A percentile compares a stretch with the other conserved stretches of the same genome.
Evolutionary conservation across 1,140 invertebrate species (phyloP).

Genomic region (Eufriesea mexicana): DNA sequence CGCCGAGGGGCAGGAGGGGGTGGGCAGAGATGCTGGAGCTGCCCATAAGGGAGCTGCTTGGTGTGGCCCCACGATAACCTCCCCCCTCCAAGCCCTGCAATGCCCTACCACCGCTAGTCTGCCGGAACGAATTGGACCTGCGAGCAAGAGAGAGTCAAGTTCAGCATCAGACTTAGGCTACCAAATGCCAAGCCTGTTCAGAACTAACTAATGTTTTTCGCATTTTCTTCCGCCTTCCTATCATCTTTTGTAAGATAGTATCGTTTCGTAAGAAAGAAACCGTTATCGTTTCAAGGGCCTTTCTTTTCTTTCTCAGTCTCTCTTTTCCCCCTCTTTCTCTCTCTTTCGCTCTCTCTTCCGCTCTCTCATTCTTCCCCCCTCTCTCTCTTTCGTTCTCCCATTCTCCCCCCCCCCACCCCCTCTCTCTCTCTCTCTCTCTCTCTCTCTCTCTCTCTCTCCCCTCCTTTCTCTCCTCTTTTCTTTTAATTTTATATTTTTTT

Average conservation of each 20-base stretch:
- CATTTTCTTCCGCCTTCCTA: slow-evolving; percentile 28
- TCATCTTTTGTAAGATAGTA: slow-evolving; percentile 1
- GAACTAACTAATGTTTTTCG: slow-evolving; percentile 58
- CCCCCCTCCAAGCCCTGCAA: slow-evolving; percentile 83
- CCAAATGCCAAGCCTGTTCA: slow-evolving; percentile 73
- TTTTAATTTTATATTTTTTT: too few species aligned
- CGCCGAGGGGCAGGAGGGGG: slow-evolving; percentile 90
- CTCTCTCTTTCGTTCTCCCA: background rate
- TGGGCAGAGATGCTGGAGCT: slow-evolving; percentile 91
- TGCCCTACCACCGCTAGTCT: slow-evolving; percentile 84
- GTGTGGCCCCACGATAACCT: slow-evolving; percentile 83
- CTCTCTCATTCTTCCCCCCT: background rate
- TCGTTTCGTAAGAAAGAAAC: too few species aligned
- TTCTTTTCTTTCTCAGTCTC: background rate
- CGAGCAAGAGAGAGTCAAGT: slow-evolving; percentile 88
- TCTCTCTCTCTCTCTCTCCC: background rate
- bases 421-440: background rate
- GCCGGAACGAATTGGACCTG: slow-evolving; percentile 93
- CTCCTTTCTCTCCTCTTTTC: too few species aligned
- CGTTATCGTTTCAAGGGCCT: background rate
- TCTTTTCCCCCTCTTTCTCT: background rate
- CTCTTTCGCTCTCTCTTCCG: too few species aligned
- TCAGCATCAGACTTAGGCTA: slow-evolving; percentile 82
- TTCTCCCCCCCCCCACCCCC: too few species aligned
- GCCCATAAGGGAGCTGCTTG: slow-evolving; percentile 86